Conservation (phyloP, 1,140 invertebrate species). For the Bombus waltoni region DNA sequence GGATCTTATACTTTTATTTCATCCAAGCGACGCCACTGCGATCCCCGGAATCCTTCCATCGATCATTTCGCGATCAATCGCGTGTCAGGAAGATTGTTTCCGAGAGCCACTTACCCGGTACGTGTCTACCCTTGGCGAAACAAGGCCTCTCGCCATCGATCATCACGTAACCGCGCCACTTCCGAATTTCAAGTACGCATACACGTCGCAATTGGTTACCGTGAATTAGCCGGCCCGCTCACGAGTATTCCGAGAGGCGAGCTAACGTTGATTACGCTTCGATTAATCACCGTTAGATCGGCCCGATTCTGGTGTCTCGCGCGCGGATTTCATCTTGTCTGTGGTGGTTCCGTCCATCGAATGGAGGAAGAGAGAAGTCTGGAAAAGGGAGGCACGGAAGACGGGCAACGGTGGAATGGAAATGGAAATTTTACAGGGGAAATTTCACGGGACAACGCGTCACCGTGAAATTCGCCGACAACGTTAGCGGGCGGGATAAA, state of each 20-base stretch:
- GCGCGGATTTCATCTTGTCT: not conserved
- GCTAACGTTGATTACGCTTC: slow-evolving; percentile 66
- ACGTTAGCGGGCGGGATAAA: slow-evolving; percentile 7
- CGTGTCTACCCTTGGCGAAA: slow-evolving; percentile 55
- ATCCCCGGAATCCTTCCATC: slow-evolving; percentile 60
- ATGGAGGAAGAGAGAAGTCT: no score
- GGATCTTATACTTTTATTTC: slow-evolving; percentile 59
- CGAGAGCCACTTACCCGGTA: slow-evolving; percentile 58
- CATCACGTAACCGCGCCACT: slow-evolving; percentile 64
- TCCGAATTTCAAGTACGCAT: slow-evolving; percentile 66
- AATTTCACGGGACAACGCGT: slow-evolving; percentile 9
- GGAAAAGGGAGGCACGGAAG: no score
- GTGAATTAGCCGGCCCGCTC: slow-evolving; percentile 58
- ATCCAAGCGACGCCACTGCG: slow-evolving; percentile 12
- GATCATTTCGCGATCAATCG: slow-evolving; percentile 69
- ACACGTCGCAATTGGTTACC: slow-evolving; percentile 63
- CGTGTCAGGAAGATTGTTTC: slow-evolving; percentile 64
- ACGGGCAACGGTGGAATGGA: not conserved
- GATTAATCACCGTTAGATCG: slow-evolving; percentile 67
- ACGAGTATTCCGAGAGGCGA: slow-evolving; percentile 60
- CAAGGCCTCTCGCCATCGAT: slow-evolving; percentile 66
- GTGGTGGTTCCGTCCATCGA: not conserved
- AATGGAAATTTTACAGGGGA: not conserved
- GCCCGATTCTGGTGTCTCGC: slow-evolving; percentile 31
- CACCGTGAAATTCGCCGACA: slow-evolving; percentile 13